Conservation (phyloP, 2,113 vertebrate genomes). For the Entelurus aequoreus region DNA sequence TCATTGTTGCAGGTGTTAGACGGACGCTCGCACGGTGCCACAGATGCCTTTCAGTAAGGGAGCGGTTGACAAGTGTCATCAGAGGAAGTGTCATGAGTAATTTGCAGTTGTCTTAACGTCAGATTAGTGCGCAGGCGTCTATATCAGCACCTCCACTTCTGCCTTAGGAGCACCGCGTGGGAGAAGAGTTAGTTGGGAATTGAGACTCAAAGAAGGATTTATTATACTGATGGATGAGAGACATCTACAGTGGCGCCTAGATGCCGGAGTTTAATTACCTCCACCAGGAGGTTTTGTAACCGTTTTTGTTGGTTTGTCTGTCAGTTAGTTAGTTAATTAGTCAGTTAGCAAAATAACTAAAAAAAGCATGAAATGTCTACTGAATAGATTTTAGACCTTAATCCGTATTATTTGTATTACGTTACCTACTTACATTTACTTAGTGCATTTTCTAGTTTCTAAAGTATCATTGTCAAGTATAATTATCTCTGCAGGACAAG, state of each 20-base stretch:
- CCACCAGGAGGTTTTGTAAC: too few relatives aligned
- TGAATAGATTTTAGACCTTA: neutral
- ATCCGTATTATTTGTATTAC: too few relatives aligned
- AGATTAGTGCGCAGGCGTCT: conserved; percentile 49
- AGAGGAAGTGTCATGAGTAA: conserved; percentile 67
- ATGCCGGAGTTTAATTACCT: too few relatives aligned
- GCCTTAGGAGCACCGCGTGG: conserved; percentile 34
- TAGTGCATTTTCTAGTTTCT: too few relatives aligned
- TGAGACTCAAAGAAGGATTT: conserved; percentile 31
- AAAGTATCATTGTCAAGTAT: too few relatives aligned
- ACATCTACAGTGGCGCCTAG: conserved; percentile 17
- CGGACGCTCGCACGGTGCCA: conserved; percentile 15
- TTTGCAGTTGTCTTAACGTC: conserved; percentile 57
- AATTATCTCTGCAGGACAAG: too few relatives aligned
- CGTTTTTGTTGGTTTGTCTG: too few relatives aligned
- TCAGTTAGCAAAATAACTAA: too few relatives aligned
- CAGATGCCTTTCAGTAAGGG: conserved; percentile 53
- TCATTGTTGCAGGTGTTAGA: conserved; percentile 34
- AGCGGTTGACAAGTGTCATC: conserved; percentile 65
- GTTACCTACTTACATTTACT: too few relatives aligned
- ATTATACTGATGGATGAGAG: conserved; percentile 35
- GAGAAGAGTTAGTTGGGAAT: conserved; percentile 26
- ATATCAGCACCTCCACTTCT: conserved; percentile 30
- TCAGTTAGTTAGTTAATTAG: too few relatives aligned
- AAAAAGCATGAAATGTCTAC: conserved; percentile 6